Percentiles rank a stretch among this genome's conserved stretches.
Conservation (phyloP, 1,140 invertebrate species). For the Drosophila funebris region DNA sequence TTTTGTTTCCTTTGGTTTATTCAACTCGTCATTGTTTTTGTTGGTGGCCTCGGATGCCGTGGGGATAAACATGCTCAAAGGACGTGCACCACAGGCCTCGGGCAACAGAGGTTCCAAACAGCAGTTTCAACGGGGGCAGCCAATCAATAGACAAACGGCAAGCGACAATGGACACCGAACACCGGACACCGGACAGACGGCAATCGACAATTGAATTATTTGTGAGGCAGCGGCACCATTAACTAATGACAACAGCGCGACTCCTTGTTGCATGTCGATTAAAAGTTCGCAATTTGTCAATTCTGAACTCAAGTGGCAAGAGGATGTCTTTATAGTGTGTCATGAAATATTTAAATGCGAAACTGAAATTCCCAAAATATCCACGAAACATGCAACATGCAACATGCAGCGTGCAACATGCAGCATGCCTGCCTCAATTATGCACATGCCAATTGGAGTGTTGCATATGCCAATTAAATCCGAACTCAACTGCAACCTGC, state of each 20-base stretch:
- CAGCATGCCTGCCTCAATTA: not conserved
- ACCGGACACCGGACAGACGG: too few species aligned
- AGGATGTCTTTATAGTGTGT: not conserved
- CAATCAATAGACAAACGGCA: not conserved
- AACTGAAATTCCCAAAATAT: not conserved
- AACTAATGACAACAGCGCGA: too few species aligned
- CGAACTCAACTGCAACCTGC: not conserved
- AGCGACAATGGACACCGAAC: not conserved
- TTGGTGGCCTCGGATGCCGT: not conserved
- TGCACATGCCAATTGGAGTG: not conserved
- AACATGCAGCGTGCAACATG: not conserved
- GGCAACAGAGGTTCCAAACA: not conserved
- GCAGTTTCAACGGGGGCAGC: not conserved
- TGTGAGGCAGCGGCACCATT: too few species aligned
- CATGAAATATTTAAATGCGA: not conserved
- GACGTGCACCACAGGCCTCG: not conserved
- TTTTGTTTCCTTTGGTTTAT: not conserved
- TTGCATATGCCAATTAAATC: not conserved
- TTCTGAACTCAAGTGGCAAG: not conserved
- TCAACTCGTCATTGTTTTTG: conserved; percentile 4
- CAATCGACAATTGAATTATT: too few species aligned
- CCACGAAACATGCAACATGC: not conserved
- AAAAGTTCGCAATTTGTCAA: not conserved
- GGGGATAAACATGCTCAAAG: not conserved
- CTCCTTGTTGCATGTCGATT: not conserved